These are phyloP conservation scores for Zaprionus gabonicus DNA, from an alignment of 1,140 invertebrate genomes.

Conservation along the genomic window DNA sequence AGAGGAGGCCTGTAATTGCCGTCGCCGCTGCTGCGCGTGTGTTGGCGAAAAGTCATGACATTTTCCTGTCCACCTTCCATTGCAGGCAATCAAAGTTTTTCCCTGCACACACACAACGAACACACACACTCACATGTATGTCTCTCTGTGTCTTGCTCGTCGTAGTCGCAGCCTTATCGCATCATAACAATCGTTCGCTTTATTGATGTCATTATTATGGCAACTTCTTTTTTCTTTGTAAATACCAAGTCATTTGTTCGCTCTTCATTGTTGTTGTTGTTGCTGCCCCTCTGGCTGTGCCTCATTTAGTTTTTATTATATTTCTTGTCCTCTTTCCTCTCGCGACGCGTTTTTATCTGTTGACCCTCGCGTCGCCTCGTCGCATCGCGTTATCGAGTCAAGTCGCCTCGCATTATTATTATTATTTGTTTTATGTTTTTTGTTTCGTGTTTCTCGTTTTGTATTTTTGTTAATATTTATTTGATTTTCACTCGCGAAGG, in stretches of 20 bases:
- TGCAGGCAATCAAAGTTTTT: conserved; percentile 68
- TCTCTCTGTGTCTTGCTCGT: conserved; percentile 18
- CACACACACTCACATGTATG: not conserved
- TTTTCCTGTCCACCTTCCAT: conserved; percentile 34
- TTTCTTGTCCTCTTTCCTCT: not conserved
- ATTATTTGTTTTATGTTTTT: conserved; percentile 1
- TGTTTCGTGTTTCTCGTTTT: not conserved
- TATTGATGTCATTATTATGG: conserved; percentile 76
- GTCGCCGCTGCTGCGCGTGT: conserved; percentile 55
- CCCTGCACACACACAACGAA: conserved; percentile 21
- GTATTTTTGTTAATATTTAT: conserved; percentile 35
- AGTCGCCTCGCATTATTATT: conserved; percentile 35
- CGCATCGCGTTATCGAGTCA: conserved; percentile 29
- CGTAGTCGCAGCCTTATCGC: conserved; percentile 63
- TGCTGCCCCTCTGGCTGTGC: conserved; percentile 37
- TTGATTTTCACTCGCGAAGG: conserved; percentile 39
- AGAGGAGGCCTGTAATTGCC: conserved; percentile 37
- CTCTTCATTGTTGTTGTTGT: conserved; percentile 27
- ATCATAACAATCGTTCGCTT: conserved; percentile 69
- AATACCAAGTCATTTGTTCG: conserved; percentile 67
- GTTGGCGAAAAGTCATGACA: conserved; percentile 59
- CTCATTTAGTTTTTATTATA: conserved; percentile 61
- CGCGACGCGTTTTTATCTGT: conserved; percentile 21
- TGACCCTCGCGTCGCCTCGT: conserved; percentile 37
- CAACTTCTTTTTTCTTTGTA: conserved; percentile 53